Evolutionary conservation across 2,888 invertebrate genomes (phyloP).

Genomic region (Lucinisca nassula): DNA sequence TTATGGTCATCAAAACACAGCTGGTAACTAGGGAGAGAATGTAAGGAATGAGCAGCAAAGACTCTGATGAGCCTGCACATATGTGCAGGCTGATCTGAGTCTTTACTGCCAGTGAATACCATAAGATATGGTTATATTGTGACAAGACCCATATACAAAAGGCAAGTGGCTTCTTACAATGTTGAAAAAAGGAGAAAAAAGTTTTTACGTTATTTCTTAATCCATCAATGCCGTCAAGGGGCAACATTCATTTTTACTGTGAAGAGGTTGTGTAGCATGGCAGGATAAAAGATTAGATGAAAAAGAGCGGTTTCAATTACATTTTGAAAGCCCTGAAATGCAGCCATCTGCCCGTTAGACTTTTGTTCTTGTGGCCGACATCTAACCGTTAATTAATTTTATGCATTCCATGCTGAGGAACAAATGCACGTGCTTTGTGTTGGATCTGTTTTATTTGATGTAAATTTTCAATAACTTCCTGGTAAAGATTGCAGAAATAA

Average conservation of each 20-base stretch:
- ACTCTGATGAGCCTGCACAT: too few species aligned
- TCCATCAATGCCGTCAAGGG: neutral
- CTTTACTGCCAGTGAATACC: too few species aligned
- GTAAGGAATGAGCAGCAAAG: too few species aligned
- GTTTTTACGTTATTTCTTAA: neutral
- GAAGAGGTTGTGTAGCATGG: neutral
- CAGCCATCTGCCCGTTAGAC: constrained; percentile 3
- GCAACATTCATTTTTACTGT: neutral
- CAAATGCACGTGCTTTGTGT: neutral
- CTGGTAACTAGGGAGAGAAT: too few species aligned
- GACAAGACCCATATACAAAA: too few species aligned
- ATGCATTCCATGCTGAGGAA: neutral
- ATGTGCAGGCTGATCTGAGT: too few species aligned
- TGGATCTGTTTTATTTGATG: neutral
- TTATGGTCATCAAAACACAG: too few species aligned
- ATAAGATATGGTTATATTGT: too few species aligned
- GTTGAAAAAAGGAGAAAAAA: neutral
- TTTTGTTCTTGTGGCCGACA: constrained; percentile 41
- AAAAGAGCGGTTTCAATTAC: neutral
- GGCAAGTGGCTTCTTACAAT: neutral
- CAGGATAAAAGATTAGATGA: neutral
- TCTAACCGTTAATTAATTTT: constrained; percentile 8
- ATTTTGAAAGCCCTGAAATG: neutral
- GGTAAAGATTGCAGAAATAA: too few species aligned
- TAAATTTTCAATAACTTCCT: neutral